phyloP scores from a whole-genome alignment of 2,113 vertebrate species.

The Patagioenas fasciata region DNA sequence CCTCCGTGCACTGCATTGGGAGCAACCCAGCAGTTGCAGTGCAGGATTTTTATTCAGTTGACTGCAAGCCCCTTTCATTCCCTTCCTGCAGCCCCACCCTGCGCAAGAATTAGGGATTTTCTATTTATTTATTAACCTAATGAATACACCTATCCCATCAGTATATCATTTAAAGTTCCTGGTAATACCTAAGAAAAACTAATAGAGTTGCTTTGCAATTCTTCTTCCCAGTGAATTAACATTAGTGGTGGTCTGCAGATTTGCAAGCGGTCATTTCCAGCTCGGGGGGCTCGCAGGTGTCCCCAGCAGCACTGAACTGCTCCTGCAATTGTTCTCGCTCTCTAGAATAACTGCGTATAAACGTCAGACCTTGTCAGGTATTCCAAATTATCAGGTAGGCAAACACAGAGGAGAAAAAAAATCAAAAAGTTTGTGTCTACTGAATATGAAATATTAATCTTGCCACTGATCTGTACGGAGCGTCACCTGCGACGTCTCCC shows the following conservation, averaged over 20 bases:
- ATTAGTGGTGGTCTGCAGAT: constrained; percentile 47
- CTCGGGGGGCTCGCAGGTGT: constrained; percentile 19
- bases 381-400: neutral
- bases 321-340: neutral
- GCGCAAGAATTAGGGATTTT: constrained; percentile 27
- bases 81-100: neutral
- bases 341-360: neutral
- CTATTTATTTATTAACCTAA: constrained; percentile 69
- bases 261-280: constrained; percentile 23
- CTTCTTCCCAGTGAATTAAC: neutral
- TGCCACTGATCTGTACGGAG: neutral
- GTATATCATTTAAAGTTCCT: constrained; percentile 58
- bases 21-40: neutral
- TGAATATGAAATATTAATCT: neutral
- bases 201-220: constrained; percentile 53
- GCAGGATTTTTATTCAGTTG: constrained; percentile 3
- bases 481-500: neutral
- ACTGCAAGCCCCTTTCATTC: neutral
- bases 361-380: neutral
- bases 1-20: neutral
- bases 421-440: constrained; percentile 16
- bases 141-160: constrained; percentile 64
- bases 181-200: constrained; percentile 60
- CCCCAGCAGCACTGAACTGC: constrained; percentile 29
- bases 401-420: neutral